Conservation (phyloP, 1,140 invertebrate species). For the Hylaeus anthracinus region DNA sequence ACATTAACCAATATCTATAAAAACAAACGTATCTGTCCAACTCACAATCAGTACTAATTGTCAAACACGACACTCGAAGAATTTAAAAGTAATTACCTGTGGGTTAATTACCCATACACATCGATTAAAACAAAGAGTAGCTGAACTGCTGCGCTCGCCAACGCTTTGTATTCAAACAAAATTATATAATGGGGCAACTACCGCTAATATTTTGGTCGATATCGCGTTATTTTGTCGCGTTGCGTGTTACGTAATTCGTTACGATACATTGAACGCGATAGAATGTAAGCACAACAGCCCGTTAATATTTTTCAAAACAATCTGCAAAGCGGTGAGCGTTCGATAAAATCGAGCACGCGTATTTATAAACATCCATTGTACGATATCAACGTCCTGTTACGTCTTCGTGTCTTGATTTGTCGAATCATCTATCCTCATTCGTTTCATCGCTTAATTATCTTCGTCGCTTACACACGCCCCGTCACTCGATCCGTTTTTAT, state of each 20-base stretch:
- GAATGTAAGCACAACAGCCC: slow-evolving; percentile 20
- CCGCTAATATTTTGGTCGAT: neutral
- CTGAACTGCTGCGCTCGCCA: too few relatives aligned
- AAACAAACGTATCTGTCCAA: too few relatives aligned
- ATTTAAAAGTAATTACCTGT: neutral
- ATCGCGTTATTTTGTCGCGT: slow-evolving; percentile 14
- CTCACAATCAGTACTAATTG: neutral
- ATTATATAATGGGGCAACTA: slow-evolving; percentile 2
- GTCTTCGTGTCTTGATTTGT: slow-evolving; percentile 40
- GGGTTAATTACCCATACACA: neutral
- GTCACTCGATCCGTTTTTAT: slow-evolving; percentile 40
- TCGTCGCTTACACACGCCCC: slow-evolving; percentile 24
- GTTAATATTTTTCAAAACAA: slow-evolving; percentile 20
- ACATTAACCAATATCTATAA: too few relatives aligned
- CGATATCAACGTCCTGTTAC: slow-evolving; percentile 48
- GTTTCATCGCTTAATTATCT: slow-evolving; percentile 46
- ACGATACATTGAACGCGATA: slow-evolving; percentile 35
- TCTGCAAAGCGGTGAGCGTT: slow-evolving; percentile 27
- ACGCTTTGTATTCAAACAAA: neutral
- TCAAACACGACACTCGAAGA: neutral
- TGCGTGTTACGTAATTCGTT: slow-evolving; percentile 1
- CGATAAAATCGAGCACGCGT: slow-evolving; percentile 4
- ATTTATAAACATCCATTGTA: slow-evolving; percentile 37
- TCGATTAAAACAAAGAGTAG: neutral
- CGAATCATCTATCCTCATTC: slow-evolving; percentile 51